Percentiles rank a stretch among this genome's conserved stretches.
Conservation (phyloP, 1,140 invertebrate species). For the Ectropis grisescens region DNA sequence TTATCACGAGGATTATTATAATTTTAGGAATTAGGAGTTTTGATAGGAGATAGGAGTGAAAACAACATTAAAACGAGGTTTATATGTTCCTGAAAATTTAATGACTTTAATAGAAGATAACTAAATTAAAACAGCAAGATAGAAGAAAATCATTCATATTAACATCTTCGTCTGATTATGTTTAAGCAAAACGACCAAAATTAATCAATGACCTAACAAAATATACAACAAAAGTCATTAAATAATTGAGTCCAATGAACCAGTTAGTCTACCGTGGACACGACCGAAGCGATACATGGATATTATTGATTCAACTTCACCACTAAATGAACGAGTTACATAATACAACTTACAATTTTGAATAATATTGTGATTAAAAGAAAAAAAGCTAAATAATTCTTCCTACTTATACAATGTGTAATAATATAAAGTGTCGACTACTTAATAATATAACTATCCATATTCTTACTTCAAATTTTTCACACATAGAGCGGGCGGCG, state of each 20-base stretch:
- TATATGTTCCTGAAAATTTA: slow-evolving; percentile 67
- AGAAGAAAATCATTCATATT: slow-evolving; percentile 65
- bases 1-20: too few species aligned
- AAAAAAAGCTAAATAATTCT: slow-evolving; percentile 66
- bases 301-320: slow-evolving; percentile 41
- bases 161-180: slow-evolving; percentile 58
- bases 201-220: slow-evolving; percentile 70
- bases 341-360: slow-evolving; percentile 68
- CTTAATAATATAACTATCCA: slow-evolving; percentile 65
- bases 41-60: too few species aligned
- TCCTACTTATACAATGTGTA: slow-evolving; percentile 67
- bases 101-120: slow-evolving; percentile 70
- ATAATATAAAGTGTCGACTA: slow-evolving; percentile 70
- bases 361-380: slow-evolving; percentile 67
- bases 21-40: too few species aligned
- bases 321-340: slow-evolving; percentile 59
- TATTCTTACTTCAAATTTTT: slow-evolving; percentile 62
- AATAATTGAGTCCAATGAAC: slow-evolving; percentile 64
- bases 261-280: slow-evolving; percentile 44
- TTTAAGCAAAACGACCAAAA: slow-evolving; percentile 61
- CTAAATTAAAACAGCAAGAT: slow-evolving; percentile 70
- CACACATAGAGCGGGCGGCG: slow-evolving; percentile 50
- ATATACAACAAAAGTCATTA: slow-evolving; percentile 71
- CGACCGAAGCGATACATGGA: slow-evolving; percentile 37
- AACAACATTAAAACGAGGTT: slow-evolving; percentile 5